phyloP scores from a whole-genome alignment of 2,888 invertebrate species.

The Heliconius sara region DNA sequence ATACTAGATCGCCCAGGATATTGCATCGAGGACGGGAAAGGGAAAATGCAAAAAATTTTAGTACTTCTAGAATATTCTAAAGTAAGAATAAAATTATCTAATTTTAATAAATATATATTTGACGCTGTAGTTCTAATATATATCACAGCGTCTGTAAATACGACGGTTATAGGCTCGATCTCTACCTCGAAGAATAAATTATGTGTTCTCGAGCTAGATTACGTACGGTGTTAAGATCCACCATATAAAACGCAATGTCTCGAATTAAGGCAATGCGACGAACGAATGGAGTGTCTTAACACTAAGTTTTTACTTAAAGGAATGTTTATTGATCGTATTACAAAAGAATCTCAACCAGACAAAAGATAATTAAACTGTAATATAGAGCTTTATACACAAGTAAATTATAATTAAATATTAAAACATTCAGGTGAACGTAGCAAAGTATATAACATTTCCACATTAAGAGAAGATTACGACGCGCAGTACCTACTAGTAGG shows the following conservation, averaged over 20 bases:
- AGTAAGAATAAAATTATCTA: too few species aligned
- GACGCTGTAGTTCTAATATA: too few species aligned
- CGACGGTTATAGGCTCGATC: too few species aligned
- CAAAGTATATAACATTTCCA: constrained; percentile 5
- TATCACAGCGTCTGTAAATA: too few species aligned
- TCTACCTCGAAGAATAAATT: too few species aligned
- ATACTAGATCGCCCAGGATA: constrained; percentile 23
- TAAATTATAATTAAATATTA: neutral
- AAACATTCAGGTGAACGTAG: neutral
- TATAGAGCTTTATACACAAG: too few species aligned
- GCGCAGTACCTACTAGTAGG: neutral
- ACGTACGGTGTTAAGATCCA: too few species aligned
- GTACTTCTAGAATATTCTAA: neutral
- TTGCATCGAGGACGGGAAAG: neutral
- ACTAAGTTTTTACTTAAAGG: too few species aligned
- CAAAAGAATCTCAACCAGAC: neutral
- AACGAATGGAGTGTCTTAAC: neutral
- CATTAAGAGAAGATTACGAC: constrained; percentile 18
- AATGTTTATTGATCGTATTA: neutral
- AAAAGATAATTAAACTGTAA: neutral
- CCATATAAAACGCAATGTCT: too few species aligned
- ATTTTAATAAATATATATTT: too few species aligned
- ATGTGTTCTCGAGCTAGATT: too few species aligned
- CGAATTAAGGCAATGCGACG: too few species aligned
- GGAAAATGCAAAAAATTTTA: neutral